Conservation (phyloP, 30 jellyfish, hydroid and myxozoan species). For the Turritopsis dohrnii region DNA sequence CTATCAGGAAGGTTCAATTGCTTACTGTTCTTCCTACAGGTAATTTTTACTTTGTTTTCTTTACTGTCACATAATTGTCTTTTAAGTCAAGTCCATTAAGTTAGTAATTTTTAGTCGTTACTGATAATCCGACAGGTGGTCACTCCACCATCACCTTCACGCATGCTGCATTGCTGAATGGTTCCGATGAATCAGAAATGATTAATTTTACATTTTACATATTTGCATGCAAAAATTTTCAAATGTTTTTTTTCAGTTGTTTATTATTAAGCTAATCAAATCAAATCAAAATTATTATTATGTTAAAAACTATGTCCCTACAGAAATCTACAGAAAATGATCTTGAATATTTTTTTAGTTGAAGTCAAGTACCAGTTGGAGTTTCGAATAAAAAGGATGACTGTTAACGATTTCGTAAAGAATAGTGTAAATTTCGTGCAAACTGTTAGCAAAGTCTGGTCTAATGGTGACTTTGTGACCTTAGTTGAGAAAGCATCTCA, state of each 20-base stretch:
- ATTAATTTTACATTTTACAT: too few species aligned
- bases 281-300: too few species aligned
- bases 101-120: too few species aligned
- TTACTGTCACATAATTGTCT: too few species aligned
- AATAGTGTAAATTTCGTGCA: neutral
- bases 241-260: too few species aligned
- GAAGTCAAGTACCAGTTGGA: neutral
- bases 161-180: neutral
- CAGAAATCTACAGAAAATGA: too few species aligned
- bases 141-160: too few species aligned
- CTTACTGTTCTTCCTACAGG: neutral
- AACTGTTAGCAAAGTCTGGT: neutral
- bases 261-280: too few species aligned
- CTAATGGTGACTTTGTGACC: constrained; percentile 11
- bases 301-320: too few species aligned
- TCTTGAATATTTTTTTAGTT: neutral
- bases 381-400: neutral
- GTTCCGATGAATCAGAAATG: neutral
- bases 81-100: too few species aligned
- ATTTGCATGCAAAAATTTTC: too few species aligned
- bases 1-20: constrained; percentile 32
- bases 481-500: neutral
- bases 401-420: neutral
- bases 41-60: neutral
- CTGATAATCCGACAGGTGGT: too few species aligned